phyloP scores from a whole-genome alignment of 2,888 invertebrate genomes.

The Andrena hattorfiana region DNA sequence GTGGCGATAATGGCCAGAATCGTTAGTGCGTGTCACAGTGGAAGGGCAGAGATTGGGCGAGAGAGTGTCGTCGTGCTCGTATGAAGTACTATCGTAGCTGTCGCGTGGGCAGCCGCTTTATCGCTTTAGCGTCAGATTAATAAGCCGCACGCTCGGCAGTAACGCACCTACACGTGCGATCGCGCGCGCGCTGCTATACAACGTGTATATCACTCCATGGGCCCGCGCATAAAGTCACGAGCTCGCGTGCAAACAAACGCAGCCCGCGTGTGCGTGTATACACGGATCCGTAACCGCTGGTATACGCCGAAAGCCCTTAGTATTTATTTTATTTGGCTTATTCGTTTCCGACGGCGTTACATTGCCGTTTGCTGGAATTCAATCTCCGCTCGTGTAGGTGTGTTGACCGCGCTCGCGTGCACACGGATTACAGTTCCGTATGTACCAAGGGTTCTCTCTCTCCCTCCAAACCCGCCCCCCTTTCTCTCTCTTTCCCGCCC shows the following conservation, averaged over 20 bases:
- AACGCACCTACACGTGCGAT: constrained; percentile 56
- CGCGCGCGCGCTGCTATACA: constrained; percentile 9
- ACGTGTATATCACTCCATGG: constrained; percentile 58
- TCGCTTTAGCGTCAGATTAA: constrained; percentile 82
- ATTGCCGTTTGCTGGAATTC: constrained; percentile 78
- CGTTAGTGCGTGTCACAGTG: constrained; percentile 39
- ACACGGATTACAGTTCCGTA: constrained; percentile 42
- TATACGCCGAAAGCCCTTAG: constrained; percentile 69
- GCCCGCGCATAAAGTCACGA: constrained; percentile 57
- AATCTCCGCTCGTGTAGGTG: constrained; percentile 72
- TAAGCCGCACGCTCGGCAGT: constrained; percentile 77
- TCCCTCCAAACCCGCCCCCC: background rate
- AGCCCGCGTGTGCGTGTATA: constrained; percentile 25
- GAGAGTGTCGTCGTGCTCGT: constrained; percentile 63
- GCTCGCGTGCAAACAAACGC: constrained; percentile 56
- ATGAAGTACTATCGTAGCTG: constrained; percentile 79
- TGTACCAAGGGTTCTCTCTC: constrained; percentile 13
- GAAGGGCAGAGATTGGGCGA: constrained; percentile 41
- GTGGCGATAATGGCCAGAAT: constrained; percentile 46
- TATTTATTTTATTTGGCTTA: constrained; percentile 82
- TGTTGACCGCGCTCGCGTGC: constrained; percentile 29
- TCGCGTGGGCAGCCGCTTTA: constrained; percentile 80
- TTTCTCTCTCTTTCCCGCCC: constrained; percentile 1
- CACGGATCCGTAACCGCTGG: constrained; percentile 43
- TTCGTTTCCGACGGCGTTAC: constrained; percentile 78